Conservation (phyloP, 2,113 vertebrate species). For the Piaya cayana region DNA sequence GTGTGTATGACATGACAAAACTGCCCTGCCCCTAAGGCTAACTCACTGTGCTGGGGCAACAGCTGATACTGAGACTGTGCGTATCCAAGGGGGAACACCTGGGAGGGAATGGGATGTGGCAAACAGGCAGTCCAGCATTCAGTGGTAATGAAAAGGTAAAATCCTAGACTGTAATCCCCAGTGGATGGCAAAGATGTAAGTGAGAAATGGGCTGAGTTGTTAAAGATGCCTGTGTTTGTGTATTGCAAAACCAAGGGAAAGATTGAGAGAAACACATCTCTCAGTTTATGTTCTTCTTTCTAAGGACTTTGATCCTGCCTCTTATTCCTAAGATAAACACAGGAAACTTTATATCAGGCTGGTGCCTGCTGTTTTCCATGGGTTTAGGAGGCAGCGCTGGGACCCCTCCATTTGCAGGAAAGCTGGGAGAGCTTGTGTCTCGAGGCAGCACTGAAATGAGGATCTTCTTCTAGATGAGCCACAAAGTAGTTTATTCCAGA, state of each 20-base stretch:
- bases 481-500: slow-evolving; percentile 30
- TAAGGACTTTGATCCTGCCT: not conserved
- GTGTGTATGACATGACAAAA: not conserved
- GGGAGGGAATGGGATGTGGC: not conserved
- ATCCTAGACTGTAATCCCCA: not conserved
- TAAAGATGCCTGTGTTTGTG: not conserved
- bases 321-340: not conserved
- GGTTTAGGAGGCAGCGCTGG: not conserved
- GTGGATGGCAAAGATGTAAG: not conserved
- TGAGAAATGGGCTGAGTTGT: not conserved
- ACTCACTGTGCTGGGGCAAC: not conserved
- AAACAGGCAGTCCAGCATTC: not conserved
- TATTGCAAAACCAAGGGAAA: not conserved
- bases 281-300: not conserved
- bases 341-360: not conserved
- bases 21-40: not conserved
- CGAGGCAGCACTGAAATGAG: not conserved
- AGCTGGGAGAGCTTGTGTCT: not conserved
- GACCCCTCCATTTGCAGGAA: not conserved
- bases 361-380: not conserved
- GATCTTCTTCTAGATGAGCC: slow-evolving; percentile 21
- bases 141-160: not conserved
- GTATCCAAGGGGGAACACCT: not conserved
- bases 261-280: not conserved
- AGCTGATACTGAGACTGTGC: rapidly evolving